Conservation (phyloP, 2,797 vertebrate genomes). For the Varecia variegata region DNA sequence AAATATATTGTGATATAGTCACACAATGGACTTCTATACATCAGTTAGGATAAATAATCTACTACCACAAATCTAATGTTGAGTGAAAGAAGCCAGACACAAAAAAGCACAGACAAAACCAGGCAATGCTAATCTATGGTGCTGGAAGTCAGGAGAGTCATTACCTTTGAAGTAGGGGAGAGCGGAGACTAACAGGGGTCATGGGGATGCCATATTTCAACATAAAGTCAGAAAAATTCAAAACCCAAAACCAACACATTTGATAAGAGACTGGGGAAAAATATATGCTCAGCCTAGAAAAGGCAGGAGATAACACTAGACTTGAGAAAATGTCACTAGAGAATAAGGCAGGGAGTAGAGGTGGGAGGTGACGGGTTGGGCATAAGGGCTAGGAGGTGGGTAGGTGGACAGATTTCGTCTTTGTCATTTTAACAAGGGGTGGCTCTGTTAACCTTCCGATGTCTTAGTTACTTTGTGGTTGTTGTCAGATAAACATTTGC, state of each 20-base stretch:
- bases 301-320: background rate
- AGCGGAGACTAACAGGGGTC: background rate
- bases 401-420: background rate
- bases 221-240: background rate
- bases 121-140: background rate
- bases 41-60: background rate
- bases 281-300: too few species aligned
- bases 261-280: background rate
- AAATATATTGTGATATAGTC: background rate
- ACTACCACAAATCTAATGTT: background rate
- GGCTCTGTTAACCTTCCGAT: background rate
- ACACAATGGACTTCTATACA: background rate
- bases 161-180: background rate
- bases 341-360: background rate
- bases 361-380: accelerated
- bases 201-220: background rate
- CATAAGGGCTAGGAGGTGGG: background rate
- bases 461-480: background rate
- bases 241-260: background rate
- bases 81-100: background rate
- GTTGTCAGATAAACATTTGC: background rate
- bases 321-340: background rate
- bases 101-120: background rate
- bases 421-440: background rate
- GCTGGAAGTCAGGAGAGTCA: background rate